Evolutionary conservation across 92 coral and sea anemone species (phyloP).

Genomic region (Phenganax marumi): DNA sequence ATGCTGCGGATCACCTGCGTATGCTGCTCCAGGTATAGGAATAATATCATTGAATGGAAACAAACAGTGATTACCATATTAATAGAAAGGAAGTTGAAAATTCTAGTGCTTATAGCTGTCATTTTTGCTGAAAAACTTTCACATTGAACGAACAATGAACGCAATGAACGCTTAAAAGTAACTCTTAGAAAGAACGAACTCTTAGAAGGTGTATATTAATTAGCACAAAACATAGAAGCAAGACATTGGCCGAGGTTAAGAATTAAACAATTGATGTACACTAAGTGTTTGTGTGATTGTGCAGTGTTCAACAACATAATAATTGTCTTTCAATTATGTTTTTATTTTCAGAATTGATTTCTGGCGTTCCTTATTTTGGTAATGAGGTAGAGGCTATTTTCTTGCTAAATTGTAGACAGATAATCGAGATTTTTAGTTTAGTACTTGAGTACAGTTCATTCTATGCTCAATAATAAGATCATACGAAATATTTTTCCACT

Average conservation of each 20-base stretch:
- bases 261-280: neutral
- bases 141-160: too few species aligned
- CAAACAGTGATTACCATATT: too few species aligned
- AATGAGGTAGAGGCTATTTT: conserved; percentile 69
- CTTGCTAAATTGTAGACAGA: neutral
- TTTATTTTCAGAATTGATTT: conserved; percentile 69
- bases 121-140: too few species aligned
- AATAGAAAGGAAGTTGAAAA: too few species aligned
- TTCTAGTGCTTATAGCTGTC: too few species aligned
- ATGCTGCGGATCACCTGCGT: conserved; percentile 98
- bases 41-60: too few species aligned
- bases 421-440: neutral
- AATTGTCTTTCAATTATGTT: neutral
- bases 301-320: neutral
- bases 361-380: conserved; percentile 96
- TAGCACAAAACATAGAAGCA: too few species aligned
- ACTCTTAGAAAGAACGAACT: too few species aligned
- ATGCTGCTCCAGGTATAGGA: conserved; percentile 91
- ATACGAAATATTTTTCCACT: too few species aligned
- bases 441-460: neutral
- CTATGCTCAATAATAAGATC: neutral
- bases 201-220: too few species aligned
- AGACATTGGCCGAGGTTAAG: neutral
- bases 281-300: neutral
- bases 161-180: too few species aligned